phyloP scores from a whole-genome alignment of 2,113 vertebrate genomes.

The Xerus inauris region DNA sequence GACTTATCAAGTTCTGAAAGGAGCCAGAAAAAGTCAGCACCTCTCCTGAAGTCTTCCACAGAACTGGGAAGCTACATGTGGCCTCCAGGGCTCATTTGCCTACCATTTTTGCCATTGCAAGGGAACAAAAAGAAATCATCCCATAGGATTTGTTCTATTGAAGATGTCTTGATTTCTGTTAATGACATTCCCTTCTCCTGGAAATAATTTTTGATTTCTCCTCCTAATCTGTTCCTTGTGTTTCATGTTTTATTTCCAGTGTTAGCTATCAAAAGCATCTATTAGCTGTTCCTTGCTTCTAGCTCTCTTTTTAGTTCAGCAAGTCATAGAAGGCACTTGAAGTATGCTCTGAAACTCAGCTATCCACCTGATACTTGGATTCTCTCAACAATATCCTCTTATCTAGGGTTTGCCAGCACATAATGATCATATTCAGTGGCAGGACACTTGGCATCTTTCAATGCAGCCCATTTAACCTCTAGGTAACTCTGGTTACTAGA shows the following conservation, averaged over 20 bases:
- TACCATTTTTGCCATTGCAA: background rate
- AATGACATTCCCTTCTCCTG: background rate
- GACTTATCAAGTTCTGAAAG: background rate
- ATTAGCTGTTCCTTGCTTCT: background rate
- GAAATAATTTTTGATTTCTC: background rate
- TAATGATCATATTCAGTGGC: background rate
- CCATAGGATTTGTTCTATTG: background rate
- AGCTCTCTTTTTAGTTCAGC: background rate
- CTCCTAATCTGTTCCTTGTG: background rate
- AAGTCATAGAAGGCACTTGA: background rate
- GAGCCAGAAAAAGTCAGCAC: background rate
- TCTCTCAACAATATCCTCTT: background rate
- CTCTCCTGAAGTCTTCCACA: background rate
- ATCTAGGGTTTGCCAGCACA: background rate
- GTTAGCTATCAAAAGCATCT: background rate
- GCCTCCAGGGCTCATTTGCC: background rate
- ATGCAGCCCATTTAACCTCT: background rate
- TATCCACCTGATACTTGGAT: background rate
- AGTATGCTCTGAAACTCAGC: background rate
- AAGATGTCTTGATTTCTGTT: background rate
- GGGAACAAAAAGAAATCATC: background rate
- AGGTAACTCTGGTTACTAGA: background rate
- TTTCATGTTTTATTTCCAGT: background rate
- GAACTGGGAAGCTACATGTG: background rate
- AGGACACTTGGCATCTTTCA: background rate